Evolutionary conservation across 2,113 vertebrate species (phyloP).

Genomic region (Budorcas taxicolor): DNA sequence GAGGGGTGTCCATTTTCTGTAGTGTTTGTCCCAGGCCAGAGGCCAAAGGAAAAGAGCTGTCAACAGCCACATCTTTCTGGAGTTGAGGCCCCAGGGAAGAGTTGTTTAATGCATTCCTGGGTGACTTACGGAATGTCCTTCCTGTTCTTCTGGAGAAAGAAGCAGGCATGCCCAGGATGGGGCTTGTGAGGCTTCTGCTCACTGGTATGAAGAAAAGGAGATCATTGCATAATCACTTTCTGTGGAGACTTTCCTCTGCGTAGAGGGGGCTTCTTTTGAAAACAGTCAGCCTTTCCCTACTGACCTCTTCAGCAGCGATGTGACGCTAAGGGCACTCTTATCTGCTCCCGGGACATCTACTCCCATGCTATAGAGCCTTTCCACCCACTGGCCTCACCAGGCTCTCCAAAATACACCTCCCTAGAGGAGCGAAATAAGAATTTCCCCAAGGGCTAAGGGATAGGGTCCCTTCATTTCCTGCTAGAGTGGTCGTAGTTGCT

Average conservation of each 20-base stretch:
- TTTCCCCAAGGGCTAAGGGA: neutral
- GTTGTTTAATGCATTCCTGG: constrained; percentile 38
- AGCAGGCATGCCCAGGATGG: neutral
- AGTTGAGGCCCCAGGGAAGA: constrained; percentile 20
- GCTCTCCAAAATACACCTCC: neutral
- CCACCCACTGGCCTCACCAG: neutral
- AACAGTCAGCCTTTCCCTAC: neutral
- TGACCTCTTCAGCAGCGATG: neutral
- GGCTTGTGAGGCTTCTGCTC: neutral
- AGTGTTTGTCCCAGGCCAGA: neutral
- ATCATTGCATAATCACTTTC: neutral
- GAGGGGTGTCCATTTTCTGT: neutral
- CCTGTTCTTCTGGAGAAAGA: constrained; percentile 34
- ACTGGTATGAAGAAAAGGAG: constrained; percentile 9
- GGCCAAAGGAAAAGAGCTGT: constrained; percentile 36
- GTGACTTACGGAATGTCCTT: constrained; percentile 36
- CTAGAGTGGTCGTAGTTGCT: neutral
- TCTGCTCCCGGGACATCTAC: neutral
- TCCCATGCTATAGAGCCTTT: neutral
- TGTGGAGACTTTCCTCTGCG: neutral
- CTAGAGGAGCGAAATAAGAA: neutral
- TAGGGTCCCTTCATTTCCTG: neutral
- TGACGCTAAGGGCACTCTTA: neutral
- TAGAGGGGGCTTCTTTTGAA: neutral
- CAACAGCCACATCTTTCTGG: constrained; percentile 12